Conservation (phyloP, 2,113 vertebrate species). For the Myiagra hebetior region DNA sequence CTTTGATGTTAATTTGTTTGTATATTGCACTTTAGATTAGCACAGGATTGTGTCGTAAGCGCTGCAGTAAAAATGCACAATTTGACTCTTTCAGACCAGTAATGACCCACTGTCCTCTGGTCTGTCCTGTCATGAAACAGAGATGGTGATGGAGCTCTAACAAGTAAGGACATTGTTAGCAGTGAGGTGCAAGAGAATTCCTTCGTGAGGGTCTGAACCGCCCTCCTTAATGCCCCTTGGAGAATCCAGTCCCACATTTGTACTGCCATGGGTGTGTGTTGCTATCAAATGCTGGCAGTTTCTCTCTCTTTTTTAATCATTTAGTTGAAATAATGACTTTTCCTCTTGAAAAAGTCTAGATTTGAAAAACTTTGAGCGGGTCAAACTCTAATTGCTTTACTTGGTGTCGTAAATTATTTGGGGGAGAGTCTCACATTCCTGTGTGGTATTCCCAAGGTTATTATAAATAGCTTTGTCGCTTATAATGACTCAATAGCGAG, state of each 20-base stretch:
- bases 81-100: not conserved
- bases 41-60: not conserved
- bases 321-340: not conserved
- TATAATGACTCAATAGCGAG: not conserved
- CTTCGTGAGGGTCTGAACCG: not conserved
- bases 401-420: not conserved
- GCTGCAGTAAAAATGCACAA: not conserved
- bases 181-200: not conserved
- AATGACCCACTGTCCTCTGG: not conserved
- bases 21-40: not conserved
- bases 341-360: not conserved
- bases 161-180: not conserved
- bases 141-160: not conserved
- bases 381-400: not conserved
- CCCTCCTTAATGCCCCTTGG: not conserved
- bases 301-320: not conserved
- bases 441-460: not conserved
- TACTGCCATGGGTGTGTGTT: not conserved
- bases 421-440: not conserved
- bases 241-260: not conserved
- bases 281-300: not conserved
- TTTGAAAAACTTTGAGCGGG: not conserved
- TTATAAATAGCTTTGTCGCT: not conserved
- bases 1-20: not conserved
- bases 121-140: not conserved